Conservation (phyloP, 1,140 invertebrate species). For the Rhizoglyphus robini region DNA sequence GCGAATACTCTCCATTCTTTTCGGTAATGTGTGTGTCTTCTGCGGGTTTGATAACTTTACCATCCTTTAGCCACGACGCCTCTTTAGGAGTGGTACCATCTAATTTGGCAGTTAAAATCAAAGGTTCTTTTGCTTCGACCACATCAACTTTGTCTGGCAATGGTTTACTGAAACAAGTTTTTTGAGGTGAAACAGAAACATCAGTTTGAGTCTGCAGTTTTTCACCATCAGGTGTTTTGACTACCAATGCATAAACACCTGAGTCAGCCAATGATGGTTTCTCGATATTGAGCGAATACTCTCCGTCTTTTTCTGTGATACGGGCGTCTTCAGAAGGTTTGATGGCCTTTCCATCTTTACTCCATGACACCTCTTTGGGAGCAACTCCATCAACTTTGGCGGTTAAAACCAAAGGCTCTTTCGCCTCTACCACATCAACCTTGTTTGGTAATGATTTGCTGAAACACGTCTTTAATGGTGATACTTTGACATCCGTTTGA, state of each 20-base stretch:
- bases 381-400: constrained; percentile 8
- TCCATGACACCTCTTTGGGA: constrained; percentile 18
- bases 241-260: constrained; percentile 34
- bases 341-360: constrained; percentile 20
- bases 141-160: constrained; percentile 2
- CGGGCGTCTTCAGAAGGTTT: constrained; percentile 22
- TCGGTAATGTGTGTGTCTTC: constrained; percentile 32
- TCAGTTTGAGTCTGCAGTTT: neutral
- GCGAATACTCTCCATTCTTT: constrained; percentile 30
- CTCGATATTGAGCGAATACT: constrained; percentile 35
- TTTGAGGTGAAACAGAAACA: neutral
- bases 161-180: neutral
- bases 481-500: neutral
- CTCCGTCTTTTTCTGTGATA: constrained; percentile 39
- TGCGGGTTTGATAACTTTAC: neutral
- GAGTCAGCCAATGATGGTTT: constrained; percentile 32
- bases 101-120: neutral
- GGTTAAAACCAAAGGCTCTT: neutral
- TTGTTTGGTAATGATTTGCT: neutral
- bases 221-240: neutral
- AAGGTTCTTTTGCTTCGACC: constrained; percentile 7
- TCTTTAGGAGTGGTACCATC: constrained; percentile 6
- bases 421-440: neutral
- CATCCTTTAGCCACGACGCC: constrained; percentile 22
- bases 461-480: neutral